A percentile compares a stretch with the other conserved stretches of the same genome.
Evolutionary conservation across 2,888 invertebrate species (phyloP).

Genomic region (Danaus chrysippus): DNA sequence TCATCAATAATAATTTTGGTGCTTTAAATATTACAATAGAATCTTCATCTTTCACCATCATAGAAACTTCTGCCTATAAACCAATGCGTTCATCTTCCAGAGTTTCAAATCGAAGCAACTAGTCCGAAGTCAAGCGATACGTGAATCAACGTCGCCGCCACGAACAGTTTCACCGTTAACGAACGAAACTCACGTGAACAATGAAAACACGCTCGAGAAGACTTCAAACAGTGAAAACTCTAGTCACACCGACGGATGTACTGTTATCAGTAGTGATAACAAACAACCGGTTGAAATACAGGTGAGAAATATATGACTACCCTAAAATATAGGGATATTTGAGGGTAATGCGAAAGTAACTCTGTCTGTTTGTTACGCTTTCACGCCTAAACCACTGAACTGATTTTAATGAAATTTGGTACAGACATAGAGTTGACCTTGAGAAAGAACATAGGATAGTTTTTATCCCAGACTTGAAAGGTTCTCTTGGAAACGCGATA

Average conservation of each 20-base stretch:
- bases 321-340: too few species aligned
- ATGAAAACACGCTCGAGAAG: conserved; percentile 15
- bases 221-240: conserved; percentile 42
- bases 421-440: too few species aligned
- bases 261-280: conserved; percentile 41
- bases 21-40: too few species aligned
- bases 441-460: too few species aligned
- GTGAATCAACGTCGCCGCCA: conserved; percentile 87
- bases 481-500: too few species aligned
- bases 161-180: conserved; percentile 72
- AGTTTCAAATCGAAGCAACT: conserved; percentile 89
- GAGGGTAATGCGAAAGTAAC: too few species aligned
- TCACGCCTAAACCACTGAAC: too few species aligned
- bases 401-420: too few species aligned
- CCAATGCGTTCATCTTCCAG: conserved; percentile 39
- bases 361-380: too few species aligned
- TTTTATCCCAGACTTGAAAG: too few species aligned
- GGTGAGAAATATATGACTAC: conserved; percentile 43
- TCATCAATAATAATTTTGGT: too few species aligned
- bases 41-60: too few species aligned
- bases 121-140: conserved; percentile 93
- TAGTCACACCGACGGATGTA: conserved; percentile 58
- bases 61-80: background rate
- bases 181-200: conserved; percentile 14
- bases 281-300: conserved; percentile 70